phyloP scores from a whole-genome alignment of 2,888 invertebrate genomes.

The Conus canariensis region DNA sequence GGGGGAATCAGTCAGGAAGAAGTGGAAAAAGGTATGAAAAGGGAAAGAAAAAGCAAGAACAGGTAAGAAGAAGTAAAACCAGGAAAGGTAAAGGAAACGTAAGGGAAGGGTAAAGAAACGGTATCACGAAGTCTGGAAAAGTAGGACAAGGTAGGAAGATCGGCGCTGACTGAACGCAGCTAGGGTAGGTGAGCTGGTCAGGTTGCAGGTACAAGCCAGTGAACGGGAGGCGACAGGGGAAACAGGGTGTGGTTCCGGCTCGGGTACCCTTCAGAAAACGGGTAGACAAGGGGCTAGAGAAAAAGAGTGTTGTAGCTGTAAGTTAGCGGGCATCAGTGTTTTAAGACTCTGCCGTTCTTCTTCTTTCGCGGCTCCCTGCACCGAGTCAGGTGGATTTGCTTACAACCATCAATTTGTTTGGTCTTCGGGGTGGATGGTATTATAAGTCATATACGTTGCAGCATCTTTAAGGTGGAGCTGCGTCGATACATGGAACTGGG shows the following conservation, averaged over 20 bases:
- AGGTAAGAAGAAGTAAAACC: too few species aligned
- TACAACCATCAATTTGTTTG: too few species aligned
- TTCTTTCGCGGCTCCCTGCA: not conserved
- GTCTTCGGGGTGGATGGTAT: not conserved
- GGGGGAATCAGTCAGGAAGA: too few species aligned
- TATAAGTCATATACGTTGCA: not conserved
- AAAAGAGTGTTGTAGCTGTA: not conserved
- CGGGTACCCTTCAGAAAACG: not conserved
- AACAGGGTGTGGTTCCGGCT: not conserved
- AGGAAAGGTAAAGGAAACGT: too few species aligned
- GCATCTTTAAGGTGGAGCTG: not conserved
- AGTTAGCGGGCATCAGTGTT: not conserved
- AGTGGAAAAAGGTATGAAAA: too few species aligned
- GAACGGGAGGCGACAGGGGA: not conserved
- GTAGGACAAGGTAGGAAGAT: too few species aligned
- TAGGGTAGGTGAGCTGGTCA: not conserved
- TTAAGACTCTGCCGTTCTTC: not conserved
- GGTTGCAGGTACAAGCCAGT: not conserved
- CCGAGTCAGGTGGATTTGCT: too few species aligned
- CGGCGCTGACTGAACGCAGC: not conserved
- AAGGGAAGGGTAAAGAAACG: too few species aligned
- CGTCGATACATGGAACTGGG: not conserved
- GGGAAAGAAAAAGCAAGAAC: too few species aligned
- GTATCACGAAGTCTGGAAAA: too few species aligned
- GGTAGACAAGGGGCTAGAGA: not conserved